phyloP scores from a whole-genome alignment of 2,888 invertebrate genomes.

The Bimastos eiseni region DNA sequence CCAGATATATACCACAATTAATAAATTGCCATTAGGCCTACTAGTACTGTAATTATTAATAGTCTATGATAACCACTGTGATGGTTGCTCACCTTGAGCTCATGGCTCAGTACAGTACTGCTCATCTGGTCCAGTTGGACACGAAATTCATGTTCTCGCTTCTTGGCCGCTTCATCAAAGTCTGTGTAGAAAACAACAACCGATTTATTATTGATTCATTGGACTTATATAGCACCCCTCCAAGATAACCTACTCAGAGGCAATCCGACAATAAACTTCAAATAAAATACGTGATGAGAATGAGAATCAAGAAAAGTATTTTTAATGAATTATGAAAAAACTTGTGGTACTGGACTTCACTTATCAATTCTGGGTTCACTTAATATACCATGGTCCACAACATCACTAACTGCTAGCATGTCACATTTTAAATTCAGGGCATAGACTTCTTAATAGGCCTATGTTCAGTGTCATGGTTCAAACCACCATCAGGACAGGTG shows the following conservation, averaged over 20 bases:
- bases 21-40: not conserved
- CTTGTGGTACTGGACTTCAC: not conserved
- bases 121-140: constrained; percentile 56
- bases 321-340: not conserved
- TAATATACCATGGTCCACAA: not conserved
- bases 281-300: not conserved
- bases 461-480: no score
- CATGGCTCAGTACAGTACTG: constrained; percentile 55
- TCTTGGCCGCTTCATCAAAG: constrained; percentile 58
- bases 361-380: not conserved
- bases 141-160: constrained; percentile 58
- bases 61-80: not conserved
- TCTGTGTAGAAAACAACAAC: constrained; percentile 44
- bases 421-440: no score
- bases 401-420: no score
- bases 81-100: constrained; percentile 53
- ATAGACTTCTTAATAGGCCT: no score
- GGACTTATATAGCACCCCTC: no score
- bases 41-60: not conserved
- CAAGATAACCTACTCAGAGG: no score
- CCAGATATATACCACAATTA: not conserved
- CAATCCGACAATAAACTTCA: not conserved
- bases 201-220: no score
- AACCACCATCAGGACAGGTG: no score
- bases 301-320: not conserved